Evolutionary conservation across 2,888 invertebrate species (phyloP).

Genomic region (Germaria angustata): DNA sequence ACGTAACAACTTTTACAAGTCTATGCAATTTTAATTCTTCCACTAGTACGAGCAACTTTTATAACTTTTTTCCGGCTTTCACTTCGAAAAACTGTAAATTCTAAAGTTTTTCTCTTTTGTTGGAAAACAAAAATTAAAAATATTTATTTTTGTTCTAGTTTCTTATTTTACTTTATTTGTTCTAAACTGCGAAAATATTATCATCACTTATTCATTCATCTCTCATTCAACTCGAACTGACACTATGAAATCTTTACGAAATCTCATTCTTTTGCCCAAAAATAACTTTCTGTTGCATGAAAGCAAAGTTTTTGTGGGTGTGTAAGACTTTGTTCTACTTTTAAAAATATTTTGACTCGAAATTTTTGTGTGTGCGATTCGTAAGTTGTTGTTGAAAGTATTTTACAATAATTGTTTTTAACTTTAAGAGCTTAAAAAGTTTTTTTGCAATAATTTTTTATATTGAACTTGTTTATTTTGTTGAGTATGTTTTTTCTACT

Average conservation of each 20-base stretch:
- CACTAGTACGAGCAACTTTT: slow-evolving; percentile 13
- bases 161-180: slow-evolving; percentile 15
- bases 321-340: slow-evolving; percentile 16
- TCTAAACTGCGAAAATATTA: slow-evolving; percentile 43
- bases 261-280: neutral
- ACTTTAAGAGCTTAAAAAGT: slow-evolving; percentile 33
- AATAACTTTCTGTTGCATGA: neutral
- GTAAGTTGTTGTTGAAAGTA: slow-evolving; percentile 19
- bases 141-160: neutral
- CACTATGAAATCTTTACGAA: neutral
- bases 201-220: slow-evolving; percentile 29
- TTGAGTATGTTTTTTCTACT: neutral
- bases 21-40: slow-evolving; percentile 34
- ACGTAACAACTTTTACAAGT: slow-evolving; percentile 19
- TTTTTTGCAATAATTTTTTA: slow-evolving; percentile 18
- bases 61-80: neutral
- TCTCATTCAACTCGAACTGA: neutral
- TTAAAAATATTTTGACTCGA: slow-evolving; percentile 26
- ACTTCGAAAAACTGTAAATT: neutral
- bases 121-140: slow-evolving; percentile 5
- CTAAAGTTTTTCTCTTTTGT: neutral
- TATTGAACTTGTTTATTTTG: neutral
- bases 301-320: slow-evolving; percentile 1
- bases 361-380: neutral
- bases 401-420: slow-evolving; percentile 27